Conservation (phyloP, 2,888 invertebrate genomes). For the Perizoma affinitatum region DNA sequence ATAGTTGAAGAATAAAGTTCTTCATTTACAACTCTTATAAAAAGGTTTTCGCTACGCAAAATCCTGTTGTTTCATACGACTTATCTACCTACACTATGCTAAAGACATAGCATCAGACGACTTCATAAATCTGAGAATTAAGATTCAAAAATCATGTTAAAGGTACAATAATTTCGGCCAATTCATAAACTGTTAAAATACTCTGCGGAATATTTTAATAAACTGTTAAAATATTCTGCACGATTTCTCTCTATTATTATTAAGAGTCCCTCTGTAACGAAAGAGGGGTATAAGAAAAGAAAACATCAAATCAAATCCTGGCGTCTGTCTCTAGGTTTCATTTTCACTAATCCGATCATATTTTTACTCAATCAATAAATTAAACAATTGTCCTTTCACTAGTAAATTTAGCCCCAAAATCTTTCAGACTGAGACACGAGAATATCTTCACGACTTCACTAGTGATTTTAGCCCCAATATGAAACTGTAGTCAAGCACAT, state of each 20-base stretch:
- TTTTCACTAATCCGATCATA: too few species aligned
- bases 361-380: constrained; percentile 15
- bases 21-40: constrained; percentile 15
- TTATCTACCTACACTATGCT: constrained; percentile 17
- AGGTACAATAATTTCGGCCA: too few species aligned
- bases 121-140: background rate
- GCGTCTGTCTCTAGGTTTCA: too few species aligned
- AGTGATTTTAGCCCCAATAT: constrained; percentile 23
- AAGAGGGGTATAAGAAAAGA: background rate
- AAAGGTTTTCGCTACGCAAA: constrained; percentile 6
- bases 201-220: too few species aligned
- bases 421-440: constrained; percentile 3
- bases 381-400: constrained; percentile 18
- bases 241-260: too few species aligned
- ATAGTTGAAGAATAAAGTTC: background rate
- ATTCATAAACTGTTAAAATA: too few species aligned
- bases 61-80: constrained; percentile 6
- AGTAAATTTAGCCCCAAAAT: constrained; percentile 3
- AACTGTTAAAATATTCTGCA: too few species aligned
- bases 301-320: background rate
- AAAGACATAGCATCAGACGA: constrained; percentile 31
- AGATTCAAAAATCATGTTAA: too few species aligned
- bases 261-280: too few species aligned
- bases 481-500: constrained; percentile 20
- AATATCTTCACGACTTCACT: constrained; percentile 4